Evolutionary conservation across 2,797 vertebrate species (phyloP), one percentile per base, ranked within the genome.

Genomic region (Sebastes aleutianus): DNA sequence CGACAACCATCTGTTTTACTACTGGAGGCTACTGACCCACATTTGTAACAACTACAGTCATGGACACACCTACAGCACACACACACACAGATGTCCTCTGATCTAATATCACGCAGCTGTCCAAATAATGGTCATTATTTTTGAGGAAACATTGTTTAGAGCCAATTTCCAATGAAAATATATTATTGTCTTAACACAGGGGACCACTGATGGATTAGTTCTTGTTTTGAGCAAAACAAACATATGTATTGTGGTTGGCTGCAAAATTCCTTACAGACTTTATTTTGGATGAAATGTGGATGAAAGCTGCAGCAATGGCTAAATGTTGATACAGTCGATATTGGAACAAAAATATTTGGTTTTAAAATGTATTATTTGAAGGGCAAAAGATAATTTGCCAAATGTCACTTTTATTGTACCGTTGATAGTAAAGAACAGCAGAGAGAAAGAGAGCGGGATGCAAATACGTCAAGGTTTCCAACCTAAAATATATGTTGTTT

Each of bases 1-100:
- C 29, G 8, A 87, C 69, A 87, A 76, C 78, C 66, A 85, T 91
- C 82, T 91, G 83, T 83, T 88, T 84, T 64, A 82, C 72, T 80
- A 72, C 76, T 85, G 71, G 58, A 64, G 68, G 71, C 82, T 76
- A 80, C 80, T 87, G 62, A 83, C 72, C 80, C 72, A 80, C 83
- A 83, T 86, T 80, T 64, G 56, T 64, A 84, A 79, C 73, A 87
- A 80, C 84, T 74, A 58, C 16, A 85, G 32, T 29, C 43, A 50
- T 26, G 36, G 64, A 83, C 82, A 78, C 70, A 81, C 74, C 64
- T 34, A 31, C 27, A 63, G 6, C 68, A 74, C 58, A 57, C 69
- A 70, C 63, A 69, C 65, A 61, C 65, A 74, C 61, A 80, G 66
- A 84, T 53, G 47, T 84, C 69, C 57, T 83, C 43, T 76, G 54